These are phyloP conservation scores for Eudasyphora cyanicolor DNA, from an alignment of 2,888 invertebrate genomes.

Conservation along the genomic window DNA sequence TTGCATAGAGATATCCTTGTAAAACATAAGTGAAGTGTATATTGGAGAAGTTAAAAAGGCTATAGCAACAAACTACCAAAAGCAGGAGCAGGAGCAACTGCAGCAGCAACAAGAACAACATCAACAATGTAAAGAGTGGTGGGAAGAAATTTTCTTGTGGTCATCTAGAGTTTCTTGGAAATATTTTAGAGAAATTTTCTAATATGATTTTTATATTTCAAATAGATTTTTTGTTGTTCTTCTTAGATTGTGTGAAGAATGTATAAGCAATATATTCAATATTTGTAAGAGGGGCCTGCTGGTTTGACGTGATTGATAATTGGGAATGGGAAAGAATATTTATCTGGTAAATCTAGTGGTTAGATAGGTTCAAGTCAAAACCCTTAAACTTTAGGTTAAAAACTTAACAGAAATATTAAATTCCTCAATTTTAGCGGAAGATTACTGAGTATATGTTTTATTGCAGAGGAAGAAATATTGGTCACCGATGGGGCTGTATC, in stretches of 20 bases:
- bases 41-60: conserved; percentile 41
- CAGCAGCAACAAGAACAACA: neutral
- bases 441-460: too few species aligned
- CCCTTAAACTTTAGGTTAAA: too few species aligned
- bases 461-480: too few species aligned
- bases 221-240: conserved; percentile 42
- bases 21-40: conserved; percentile 54
- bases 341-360: too few species aligned
- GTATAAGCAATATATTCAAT: neutral
- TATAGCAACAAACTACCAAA: neutral
- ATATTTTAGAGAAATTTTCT: conserved; percentile 48
- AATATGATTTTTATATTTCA: conserved; percentile 58
- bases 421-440: too few species aligned
- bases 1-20: conserved; percentile 11
- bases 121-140: neutral
- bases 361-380: too few species aligned
- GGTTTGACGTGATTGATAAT: neutral
- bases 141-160: conserved; percentile 48
- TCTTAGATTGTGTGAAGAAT: neutral
- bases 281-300: neutral
- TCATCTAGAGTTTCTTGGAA: conserved; percentile 49
- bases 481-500: too few species aligned
- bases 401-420: too few species aligned
- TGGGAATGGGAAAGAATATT: neutral
- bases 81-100: neutral